Percentiles rank a stretch among this genome's conserved stretches.
phyloP scores from a whole-genome alignment of 2,797 vertebrate species.

The Aythya fuligula region DNA sequence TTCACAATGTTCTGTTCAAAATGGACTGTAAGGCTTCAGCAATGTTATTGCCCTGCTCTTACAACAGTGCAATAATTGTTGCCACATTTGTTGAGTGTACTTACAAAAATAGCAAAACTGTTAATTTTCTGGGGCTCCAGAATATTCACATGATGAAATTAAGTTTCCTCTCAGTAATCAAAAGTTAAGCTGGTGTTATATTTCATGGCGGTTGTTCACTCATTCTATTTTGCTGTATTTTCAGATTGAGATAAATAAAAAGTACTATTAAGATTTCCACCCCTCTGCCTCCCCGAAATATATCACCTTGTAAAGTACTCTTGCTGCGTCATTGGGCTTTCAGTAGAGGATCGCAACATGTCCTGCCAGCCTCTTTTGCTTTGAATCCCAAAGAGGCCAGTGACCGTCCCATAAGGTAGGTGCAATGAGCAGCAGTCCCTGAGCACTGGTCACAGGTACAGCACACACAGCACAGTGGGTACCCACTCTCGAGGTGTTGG shows the following conservation, averaged over 20 bases:
- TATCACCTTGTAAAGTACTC: not conserved
- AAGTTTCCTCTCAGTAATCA: not conserved
- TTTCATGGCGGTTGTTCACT: not conserved
- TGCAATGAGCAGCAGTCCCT: not conserved
- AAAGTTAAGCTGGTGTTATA: not conserved
- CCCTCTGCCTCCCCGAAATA: not conserved
- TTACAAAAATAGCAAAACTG: not conserved
- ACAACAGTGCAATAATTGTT: not conserved
- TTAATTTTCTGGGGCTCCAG: not conserved
- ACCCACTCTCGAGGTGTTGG: fast-evolving
- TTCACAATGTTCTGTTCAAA: not conserved
- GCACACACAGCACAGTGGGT: fast-evolving
- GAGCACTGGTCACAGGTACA: fast-evolving
- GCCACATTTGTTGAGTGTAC: not conserved
- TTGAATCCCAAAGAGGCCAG: not conserved
- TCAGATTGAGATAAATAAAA: slow-evolving; percentile 41
- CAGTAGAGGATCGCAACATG: fast-evolving
- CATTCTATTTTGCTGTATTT: not conserved
- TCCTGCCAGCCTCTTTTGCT: not conserved
- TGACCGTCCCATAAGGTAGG: not conserved
- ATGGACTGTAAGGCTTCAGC: not conserved
- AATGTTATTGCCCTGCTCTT: not conserved
- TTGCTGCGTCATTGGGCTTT: not conserved
- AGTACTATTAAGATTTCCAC: not conserved
- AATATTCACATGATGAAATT: not conserved